A percentile compares a stretch with the other conserved stretches of the same genome.
Conservation (phyloP, 2,797 vertebrate species). For the Acrossocheilus fasciatus region DNA sequence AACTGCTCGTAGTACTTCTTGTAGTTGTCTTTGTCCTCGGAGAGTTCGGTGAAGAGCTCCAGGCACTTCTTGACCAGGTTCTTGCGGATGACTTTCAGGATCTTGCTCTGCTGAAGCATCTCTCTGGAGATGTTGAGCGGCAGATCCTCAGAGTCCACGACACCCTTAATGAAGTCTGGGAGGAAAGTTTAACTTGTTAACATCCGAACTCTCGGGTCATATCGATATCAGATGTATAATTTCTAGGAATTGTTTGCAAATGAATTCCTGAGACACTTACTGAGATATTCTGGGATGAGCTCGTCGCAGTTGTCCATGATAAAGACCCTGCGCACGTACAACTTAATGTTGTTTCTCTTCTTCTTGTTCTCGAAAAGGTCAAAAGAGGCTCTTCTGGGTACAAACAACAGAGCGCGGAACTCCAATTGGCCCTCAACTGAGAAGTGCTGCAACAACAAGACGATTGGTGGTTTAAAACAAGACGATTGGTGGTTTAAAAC, state of each 20-base stretch:
- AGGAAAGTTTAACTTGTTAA: not conserved
- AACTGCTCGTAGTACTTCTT: constrained; percentile 91
- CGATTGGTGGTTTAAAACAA: not conserved
- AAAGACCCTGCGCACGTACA: constrained; percentile 95
- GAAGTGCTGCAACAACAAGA: constrained; percentile 71
- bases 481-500: not conserved
- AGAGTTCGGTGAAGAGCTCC: constrained; percentile 90
- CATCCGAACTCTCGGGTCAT: not conserved
- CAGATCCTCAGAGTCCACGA: constrained; percentile 90
- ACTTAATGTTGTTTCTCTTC: constrained; percentile 95
- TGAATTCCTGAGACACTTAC: constrained; percentile 78
- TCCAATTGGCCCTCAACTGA: constrained; percentile 94
- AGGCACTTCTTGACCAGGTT: constrained; percentile 97
- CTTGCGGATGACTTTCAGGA: constrained; percentile 96
- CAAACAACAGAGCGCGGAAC: constrained; percentile 90
- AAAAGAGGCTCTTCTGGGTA: constrained; percentile 89
- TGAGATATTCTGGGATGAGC: constrained; percentile 95
- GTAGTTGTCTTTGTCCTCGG: constrained; percentile 90
- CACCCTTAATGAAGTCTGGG: constrained; percentile 88
- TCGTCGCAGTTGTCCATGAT: constrained; percentile 99
- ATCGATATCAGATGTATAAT: not conserved
- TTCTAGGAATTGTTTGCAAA: not conserved
- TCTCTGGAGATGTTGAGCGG: constrained; percentile 95
- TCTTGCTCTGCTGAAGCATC: constrained; percentile 98
- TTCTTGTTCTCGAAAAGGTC: constrained; percentile 94